These are phyloP conservation scores for Phragmatobia fuliginosa DNA, from an alignment of 2,888 invertebrate genomes.

Conservation along the genomic window DNA sequence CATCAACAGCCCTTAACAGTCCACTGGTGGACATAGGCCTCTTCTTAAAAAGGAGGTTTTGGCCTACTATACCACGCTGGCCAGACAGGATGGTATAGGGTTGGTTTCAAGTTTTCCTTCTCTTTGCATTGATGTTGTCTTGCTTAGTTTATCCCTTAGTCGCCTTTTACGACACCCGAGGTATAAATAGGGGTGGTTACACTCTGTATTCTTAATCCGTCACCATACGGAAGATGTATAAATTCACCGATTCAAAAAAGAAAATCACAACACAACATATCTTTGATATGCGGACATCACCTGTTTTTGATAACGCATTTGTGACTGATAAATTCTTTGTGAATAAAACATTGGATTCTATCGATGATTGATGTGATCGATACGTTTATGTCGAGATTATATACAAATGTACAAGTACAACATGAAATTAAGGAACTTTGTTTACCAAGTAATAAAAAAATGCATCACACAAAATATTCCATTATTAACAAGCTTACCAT, in stretches of 20 bases:
- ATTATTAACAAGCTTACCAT: neutral
- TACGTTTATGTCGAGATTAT: constrained; percentile 20
- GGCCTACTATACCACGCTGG: no score
- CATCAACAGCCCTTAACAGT: no score
- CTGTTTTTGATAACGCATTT: constrained; percentile 2
- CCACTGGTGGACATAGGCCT: no score
- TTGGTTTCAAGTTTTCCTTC: no score
- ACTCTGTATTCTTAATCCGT: no score
- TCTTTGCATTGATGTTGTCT: no score
- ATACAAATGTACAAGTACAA: neutral
- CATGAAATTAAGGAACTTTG: neutral
- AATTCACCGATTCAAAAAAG: neutral
- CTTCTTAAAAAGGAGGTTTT: no score
- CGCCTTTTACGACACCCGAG: no score
- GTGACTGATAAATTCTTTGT: constrained; percentile 13
- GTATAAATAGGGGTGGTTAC: no score
- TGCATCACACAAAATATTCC: neutral
- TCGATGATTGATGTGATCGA: constrained; percentile 33
- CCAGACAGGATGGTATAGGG: no score
- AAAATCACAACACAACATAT: neutral
- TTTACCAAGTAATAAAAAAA: neutral
- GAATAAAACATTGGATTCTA: constrained; percentile 28
- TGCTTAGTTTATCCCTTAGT: no score
- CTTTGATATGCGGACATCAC: neutral
- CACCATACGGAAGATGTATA: no score